phyloP scores from a whole-genome alignment of 2,113 vertebrate species.

The Cheirogaleus medius region DNA sequence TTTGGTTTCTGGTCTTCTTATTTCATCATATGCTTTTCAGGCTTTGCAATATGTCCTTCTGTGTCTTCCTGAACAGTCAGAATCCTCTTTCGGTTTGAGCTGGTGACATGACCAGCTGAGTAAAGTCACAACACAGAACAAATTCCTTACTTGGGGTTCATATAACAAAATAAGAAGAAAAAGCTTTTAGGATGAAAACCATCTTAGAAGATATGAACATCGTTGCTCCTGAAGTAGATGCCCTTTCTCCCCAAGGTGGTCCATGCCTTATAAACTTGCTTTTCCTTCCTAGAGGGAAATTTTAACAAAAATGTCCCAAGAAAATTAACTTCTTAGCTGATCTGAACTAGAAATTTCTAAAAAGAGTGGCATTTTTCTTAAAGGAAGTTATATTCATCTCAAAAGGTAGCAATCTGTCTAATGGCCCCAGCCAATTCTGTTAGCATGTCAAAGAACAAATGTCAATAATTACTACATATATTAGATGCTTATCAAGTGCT shows the following conservation, averaged over 20 bases:
- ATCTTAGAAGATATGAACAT: not conserved
- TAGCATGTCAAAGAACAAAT: not conserved
- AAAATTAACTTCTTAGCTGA: not conserved
- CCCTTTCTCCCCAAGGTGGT: not conserved
- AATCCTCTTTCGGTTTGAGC: not conserved
- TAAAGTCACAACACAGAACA: not conserved
- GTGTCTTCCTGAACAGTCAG: not conserved
- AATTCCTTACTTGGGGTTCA: not conserved
- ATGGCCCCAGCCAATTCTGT: not conserved
- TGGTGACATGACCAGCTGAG: not conserved
- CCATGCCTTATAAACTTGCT: not conserved
- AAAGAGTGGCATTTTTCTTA: not conserved
- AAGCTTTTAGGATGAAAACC: not conserved
- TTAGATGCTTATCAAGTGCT: not conserved
- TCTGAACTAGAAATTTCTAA: not conserved
- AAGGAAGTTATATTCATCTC: not conserved
- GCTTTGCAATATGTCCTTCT: not conserved
- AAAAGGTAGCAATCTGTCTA: not conserved
- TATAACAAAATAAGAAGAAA: not conserved
- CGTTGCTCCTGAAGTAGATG: not conserved
- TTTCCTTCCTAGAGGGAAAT: not conserved
- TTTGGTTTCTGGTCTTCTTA: slow-evolving; percentile 29
- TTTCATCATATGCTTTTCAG: not conserved
- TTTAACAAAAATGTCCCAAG: not conserved
- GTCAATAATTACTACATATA: not conserved